phyloP scores from a whole-genome alignment of 2,113 vertebrate genomes.

The Pristiophorus japonicus region DNA sequence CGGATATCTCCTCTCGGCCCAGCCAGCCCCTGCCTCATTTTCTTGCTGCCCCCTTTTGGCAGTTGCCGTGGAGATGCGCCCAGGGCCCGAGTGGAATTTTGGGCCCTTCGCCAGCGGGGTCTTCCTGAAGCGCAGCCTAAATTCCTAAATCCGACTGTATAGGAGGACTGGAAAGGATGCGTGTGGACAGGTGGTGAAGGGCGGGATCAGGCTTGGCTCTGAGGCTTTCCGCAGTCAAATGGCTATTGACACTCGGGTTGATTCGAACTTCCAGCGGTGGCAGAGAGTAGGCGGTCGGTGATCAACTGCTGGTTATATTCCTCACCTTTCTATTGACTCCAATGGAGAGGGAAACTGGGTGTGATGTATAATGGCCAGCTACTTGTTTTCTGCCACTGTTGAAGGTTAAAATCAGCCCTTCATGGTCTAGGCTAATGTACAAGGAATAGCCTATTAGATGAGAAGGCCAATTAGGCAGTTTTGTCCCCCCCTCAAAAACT shows the following conservation, averaged over 20 bases:
- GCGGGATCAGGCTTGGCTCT: not conserved
- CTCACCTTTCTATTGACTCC: not conserved
- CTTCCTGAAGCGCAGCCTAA: not conserved
- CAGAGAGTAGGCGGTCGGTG: not conserved
- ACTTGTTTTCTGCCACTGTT: not conserved
- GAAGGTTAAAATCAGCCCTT: not conserved
- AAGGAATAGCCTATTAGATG: not conserved
- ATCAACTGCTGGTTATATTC: not conserved
- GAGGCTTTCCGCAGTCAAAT: not conserved
- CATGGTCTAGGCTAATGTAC: not conserved
- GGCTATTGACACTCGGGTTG: not conserved
- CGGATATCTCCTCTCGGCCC: no score
- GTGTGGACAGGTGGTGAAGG: not conserved
- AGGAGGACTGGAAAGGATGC: not conserved
- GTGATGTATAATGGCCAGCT: not conserved
- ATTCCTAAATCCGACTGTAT: not conserved
- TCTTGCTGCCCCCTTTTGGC: not conserved
- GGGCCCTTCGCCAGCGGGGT: not conserved
- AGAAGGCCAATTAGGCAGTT: not conserved
- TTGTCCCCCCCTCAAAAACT: not conserved
- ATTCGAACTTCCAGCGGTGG: not conserved
- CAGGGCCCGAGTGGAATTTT: no score
- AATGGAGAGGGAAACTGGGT: not conserved
- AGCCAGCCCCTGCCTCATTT: not conserved
- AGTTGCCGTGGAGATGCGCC: not conserved